These are phyloP conservation scores for Latrodectus hesperus DNA, from an alignment of 2,888 invertebrate species.

Conservation along the genomic window DNA sequence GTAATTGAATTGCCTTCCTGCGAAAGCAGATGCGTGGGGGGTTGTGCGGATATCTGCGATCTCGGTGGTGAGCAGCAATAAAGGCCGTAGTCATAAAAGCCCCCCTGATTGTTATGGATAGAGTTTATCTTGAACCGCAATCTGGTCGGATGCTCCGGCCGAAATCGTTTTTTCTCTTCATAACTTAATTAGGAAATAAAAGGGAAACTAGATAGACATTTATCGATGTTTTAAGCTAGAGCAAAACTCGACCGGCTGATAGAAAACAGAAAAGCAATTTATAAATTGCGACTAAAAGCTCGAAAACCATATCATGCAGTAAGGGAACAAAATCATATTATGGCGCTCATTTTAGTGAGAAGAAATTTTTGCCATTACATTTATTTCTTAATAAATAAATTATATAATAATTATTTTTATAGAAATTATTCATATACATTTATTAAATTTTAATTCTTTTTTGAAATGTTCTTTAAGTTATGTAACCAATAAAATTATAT, in stretches of 20 bases:
- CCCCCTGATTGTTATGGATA: conserved; percentile 47
- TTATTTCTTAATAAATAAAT: no score
- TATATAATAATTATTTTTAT: no score
- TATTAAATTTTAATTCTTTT: no score
- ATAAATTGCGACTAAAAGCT: neutral
- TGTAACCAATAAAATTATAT: no score
- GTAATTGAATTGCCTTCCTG: conserved; percentile 19
- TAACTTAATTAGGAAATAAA: conserved; percentile 26
- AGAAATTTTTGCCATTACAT: no score
- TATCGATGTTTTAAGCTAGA: conserved; percentile 24
- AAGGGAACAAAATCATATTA: neutral
- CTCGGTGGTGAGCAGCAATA: neutral
- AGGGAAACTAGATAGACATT: conserved; percentile 23
- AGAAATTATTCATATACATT: no score
- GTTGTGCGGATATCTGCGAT: conserved; percentile 17
- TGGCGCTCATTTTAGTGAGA: no score
- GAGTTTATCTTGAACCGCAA: conserved; percentile 28
- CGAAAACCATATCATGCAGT: neutral
- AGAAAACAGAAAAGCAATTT: conserved; percentile 18
- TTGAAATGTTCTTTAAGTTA: no score
- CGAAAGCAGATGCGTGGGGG: conserved; percentile 9
- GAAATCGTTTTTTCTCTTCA: conserved; percentile 9
- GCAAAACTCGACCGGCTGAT: conserved; percentile 13
- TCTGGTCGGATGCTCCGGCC: conserved; percentile 3
- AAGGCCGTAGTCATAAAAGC: conserved; percentile 20